Percentiles rank a stretch among this genome's conserved stretches.
Conservation (phyloP, 2,113 vertebrate species). For the Triplophysa rosa region DNA sequence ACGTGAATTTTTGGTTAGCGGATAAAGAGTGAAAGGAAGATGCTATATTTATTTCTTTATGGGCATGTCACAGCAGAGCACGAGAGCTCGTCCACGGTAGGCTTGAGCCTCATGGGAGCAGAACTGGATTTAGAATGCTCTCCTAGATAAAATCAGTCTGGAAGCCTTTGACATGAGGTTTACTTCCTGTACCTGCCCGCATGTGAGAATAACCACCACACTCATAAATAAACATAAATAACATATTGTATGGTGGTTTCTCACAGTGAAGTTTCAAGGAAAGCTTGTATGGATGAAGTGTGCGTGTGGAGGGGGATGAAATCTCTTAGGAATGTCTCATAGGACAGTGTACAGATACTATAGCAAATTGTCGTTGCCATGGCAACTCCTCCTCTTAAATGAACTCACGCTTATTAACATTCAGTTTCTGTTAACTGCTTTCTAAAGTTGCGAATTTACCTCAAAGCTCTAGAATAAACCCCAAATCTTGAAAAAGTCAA, state of each 20-base stretch:
- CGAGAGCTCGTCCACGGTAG: slow-evolving; percentile 79
- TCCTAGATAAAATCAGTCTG: slow-evolving; percentile 33
- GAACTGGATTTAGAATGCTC: slow-evolving; percentile 71
- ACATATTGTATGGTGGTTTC: background rate
- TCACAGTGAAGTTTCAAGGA: slow-evolving; percentile 3
- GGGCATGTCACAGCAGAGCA: slow-evolving; percentile 62
- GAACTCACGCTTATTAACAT: background rate
- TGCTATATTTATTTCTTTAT: slow-evolving; percentile 21
- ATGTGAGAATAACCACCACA: slow-evolving; percentile 26
- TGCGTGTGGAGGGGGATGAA: background rate
- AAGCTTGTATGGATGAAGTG: slow-evolving; percentile 2
- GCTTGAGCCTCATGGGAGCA: slow-evolving; percentile 84
- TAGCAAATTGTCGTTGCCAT: background rate
- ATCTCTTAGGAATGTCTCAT: background rate
- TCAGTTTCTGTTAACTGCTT: background rate
- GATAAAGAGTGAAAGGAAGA: background rate
- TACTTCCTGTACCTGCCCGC: background rate
- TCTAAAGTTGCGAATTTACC: background rate
- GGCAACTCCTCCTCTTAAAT: slow-evolving; percentile 17
- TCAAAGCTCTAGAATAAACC: background rate
- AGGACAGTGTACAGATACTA: background rate
- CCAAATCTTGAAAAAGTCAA: background rate
- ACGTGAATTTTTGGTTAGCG: background rate
- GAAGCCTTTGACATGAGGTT: slow-evolving; percentile 21
- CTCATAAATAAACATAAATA: slow-evolving; percentile 1